These are phyloP conservation scores for Falco columbarius DNA, from an alignment of 2,797 vertebrate genomes.

Conservation along the genomic window DNA sequence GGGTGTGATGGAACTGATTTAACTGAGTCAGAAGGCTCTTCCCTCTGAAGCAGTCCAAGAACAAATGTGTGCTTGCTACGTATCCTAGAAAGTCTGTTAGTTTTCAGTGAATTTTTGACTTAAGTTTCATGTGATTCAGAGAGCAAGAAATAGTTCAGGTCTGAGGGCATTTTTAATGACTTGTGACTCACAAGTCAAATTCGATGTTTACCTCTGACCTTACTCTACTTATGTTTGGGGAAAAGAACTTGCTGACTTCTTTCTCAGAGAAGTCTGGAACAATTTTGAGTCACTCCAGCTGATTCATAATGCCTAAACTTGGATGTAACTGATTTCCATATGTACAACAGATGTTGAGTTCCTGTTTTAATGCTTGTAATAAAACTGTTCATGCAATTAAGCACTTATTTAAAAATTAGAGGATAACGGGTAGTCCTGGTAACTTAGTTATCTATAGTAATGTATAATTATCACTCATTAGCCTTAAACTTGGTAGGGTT, in stretches of 20 bases:
- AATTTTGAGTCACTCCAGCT: constrained; percentile 31
- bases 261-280: not conserved
- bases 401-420: not conserved
- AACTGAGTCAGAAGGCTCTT: accelerated
- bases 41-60: not conserved
- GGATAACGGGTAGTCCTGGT: not conserved
- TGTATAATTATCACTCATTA: not conserved
- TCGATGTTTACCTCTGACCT: not conserved
- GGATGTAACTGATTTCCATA: not conserved
- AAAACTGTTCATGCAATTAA: constrained; percentile 1
- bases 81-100: not conserved
- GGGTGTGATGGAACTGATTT: not conserved
- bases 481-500: not conserved
- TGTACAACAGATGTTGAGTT: constrained; percentile 2
- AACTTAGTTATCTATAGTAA: not conserved
- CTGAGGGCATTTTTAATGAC: not conserved
- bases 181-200: not conserved
- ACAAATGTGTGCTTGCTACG: accelerated
- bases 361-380: not conserved
- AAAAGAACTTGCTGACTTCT: not conserved
- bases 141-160: not conserved
- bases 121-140: not conserved
- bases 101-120: not conserved
- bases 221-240: not conserved
- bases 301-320: constrained; percentile 5